phyloP scores from a whole-genome alignment of 2,888 invertebrate species.

The Standfussiana lucernea region DNA sequence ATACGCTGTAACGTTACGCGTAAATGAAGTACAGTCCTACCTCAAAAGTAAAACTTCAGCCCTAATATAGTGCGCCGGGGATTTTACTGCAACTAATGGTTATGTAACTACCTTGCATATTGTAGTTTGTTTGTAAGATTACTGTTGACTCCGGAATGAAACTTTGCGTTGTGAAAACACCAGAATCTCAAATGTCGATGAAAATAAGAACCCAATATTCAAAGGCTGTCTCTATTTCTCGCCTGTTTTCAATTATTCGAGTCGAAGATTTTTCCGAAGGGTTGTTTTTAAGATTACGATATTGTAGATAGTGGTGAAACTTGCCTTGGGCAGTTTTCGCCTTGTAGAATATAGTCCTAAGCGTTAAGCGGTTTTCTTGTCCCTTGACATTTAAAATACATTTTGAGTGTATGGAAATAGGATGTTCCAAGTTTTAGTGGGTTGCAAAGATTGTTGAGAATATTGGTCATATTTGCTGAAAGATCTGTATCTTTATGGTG shows the following conservation, averaged over 20 bases:
- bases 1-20: slow-evolving; percentile 5
- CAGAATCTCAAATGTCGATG: slow-evolving; percentile 24
- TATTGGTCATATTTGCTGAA: not conserved
- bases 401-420: slow-evolving; percentile 25
- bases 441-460: not conserved
- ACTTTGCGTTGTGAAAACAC: slow-evolving; percentile 42
- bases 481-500: not conserved
- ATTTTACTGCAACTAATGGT: slow-evolving; percentile 51
- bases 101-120: slow-evolving; percentile 36
- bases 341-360: slow-evolving; percentile 18
- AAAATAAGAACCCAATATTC: slow-evolving; percentile 22
- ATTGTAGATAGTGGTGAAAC: slow-evolving; percentile 10
- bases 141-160: slow-evolving; percentile 31
- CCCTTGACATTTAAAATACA: not conserved
- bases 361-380: slow-evolving; percentile 20
- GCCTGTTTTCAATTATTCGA: slow-evolving; percentile 29
- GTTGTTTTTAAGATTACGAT: slow-evolving; percentile 20
- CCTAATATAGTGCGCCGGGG: slow-evolving; percentile 29
- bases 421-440: not conserved
- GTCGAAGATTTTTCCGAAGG: slow-evolving; percentile 25
- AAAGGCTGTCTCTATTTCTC: slow-evolving; percentile 10
- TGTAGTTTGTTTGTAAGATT: slow-evolving; percentile 29
- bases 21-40: slow-evolving; percentile 34
- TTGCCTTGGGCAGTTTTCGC: slow-evolving; percentile 14
- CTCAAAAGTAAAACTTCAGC: slow-evolving; percentile 47